phyloP scores from a whole-genome alignment of 2,888 invertebrate species.

The Drosophila kokeensis region DNA sequence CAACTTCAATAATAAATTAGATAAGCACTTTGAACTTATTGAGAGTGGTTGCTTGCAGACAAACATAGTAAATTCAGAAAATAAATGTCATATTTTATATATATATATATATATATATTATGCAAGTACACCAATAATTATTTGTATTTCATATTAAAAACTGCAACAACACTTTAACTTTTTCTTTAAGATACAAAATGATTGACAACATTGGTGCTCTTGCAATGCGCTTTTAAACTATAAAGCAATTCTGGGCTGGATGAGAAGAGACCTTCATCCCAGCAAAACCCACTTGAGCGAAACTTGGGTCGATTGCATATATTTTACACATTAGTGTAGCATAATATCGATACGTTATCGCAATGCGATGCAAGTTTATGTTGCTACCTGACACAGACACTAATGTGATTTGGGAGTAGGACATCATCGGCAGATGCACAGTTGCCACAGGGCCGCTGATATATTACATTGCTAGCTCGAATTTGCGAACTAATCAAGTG shows the following conservation, averaged over 20 bases:
- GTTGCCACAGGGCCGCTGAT: conserved; percentile 13
- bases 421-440: conserved; percentile 5
- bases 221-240: not conserved
- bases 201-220: not conserved
- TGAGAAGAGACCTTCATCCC: not conserved
- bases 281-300: not conserved
- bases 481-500: conserved; percentile 69
- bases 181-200: not conserved
- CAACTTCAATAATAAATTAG: not conserved
- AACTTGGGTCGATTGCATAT: not conserved
- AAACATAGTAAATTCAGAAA: not conserved
- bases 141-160: not conserved
- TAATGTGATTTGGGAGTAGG: not conserved
- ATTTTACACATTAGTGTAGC: not conserved
- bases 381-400: not conserved
- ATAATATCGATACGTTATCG: not conserved
- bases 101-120: not conserved
- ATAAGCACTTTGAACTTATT: not conserved
- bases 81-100: too few species aligned
- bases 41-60: not conserved
- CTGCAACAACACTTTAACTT: not conserved
- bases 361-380: not conserved
- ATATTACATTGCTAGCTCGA: conserved; percentile 52
- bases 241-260: not conserved
- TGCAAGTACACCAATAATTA: not conserved